phyloP scores from a whole-genome alignment of 2,888 invertebrate genomes.

The Sphaeridia pumilis region DNA sequence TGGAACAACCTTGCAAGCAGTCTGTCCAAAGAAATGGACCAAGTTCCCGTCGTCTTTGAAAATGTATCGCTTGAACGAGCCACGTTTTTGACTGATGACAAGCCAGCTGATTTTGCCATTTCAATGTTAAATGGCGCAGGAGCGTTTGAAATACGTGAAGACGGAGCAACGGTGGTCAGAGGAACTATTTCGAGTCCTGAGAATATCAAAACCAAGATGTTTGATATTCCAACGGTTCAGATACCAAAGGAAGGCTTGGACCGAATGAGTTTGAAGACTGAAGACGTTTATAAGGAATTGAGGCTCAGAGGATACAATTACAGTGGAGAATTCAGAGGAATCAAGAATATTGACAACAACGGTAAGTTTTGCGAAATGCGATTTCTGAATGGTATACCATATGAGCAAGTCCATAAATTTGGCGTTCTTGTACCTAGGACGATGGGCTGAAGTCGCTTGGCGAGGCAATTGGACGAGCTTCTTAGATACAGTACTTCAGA shows the following conservation, averaged over 20 bases:
- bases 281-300: conserved; percentile 76
- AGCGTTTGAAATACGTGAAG: conserved; percentile 80
- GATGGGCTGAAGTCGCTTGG: conserved; percentile 52
- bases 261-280: conserved; percentile 23
- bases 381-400: too few species aligned
- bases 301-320: conserved; percentile 78
- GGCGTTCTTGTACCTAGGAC: too few species aligned
- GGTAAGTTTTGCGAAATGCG: conserved; percentile 38
- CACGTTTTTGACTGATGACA: conserved; percentile 78
- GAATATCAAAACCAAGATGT: conserved; percentile 6
- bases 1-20: conserved; percentile 78
- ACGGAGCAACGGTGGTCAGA: conserved; percentile 65
- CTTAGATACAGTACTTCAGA: conserved; percentile 89
- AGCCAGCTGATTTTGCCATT: conserved; percentile 60
- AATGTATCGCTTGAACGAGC: conserved; percentile 82
- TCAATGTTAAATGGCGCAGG: conserved; percentile 48
- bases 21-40: conserved; percentile 56
- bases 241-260: not conserved
- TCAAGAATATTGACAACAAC: conserved; percentile 58
- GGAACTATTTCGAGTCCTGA: conserved; percentile 59
- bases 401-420: too few species aligned
- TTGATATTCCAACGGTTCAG: not conserved
- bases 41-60: conserved; percentile 73
- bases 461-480: conserved; percentile 84
- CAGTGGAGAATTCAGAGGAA: conserved; percentile 65